Percentiles rank a stretch among this genome's conserved stretches.
Evolutionary conservation across 2,797 vertebrate genomes (phyloP).

Genomic region (Pseudochaenichthys georgianus): DNA sequence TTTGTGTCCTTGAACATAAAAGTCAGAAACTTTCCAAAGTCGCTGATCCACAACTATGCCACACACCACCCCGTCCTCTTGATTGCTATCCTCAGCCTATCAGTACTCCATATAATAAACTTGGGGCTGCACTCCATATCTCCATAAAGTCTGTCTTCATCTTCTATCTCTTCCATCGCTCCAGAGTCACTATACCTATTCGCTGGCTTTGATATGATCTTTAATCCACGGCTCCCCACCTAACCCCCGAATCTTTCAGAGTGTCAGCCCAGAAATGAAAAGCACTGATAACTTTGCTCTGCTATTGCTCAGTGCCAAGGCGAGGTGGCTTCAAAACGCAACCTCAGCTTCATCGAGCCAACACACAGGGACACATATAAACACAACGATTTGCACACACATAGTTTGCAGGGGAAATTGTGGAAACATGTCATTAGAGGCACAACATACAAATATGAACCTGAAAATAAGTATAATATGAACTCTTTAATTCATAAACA

Average conservation of each 20-base stretch:
- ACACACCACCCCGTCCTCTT: conserved; percentile 34
- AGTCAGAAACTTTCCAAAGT: conserved; percentile 41
- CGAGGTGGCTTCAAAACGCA: conserved; percentile 34
- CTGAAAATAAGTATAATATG: too few species aligned
- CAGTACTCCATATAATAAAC: conserved; percentile 58
- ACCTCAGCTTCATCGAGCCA: conserved; percentile 19
- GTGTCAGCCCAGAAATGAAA: conserved; percentile 65
- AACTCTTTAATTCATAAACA: conserved; percentile 1
- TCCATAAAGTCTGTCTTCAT: conserved; percentile 50
- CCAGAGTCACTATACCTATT: conserved; percentile 56
- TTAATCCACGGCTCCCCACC: conserved; percentile 75
- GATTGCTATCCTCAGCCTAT: conserved; percentile 45
- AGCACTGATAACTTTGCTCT: conserved; percentile 65
- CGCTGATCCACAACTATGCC: conserved; percentile 17
- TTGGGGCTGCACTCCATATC: conserved; percentile 50
- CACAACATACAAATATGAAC: too few species aligned
- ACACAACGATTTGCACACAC: neutral
- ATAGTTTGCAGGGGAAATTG: conserved; percentile 4
- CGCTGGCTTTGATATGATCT: conserved; percentile 79
- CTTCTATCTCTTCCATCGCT: conserved; percentile 66
- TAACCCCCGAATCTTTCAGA: conserved; percentile 69
- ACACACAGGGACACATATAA: neutral
- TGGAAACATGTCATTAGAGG: too few species aligned
- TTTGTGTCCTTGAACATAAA: conserved; percentile 45
- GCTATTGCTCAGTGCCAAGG: conserved; percentile 52